Conservation (phyloP, 2,888 invertebrate species). For the Temnothorax ravouxi region DNA sequence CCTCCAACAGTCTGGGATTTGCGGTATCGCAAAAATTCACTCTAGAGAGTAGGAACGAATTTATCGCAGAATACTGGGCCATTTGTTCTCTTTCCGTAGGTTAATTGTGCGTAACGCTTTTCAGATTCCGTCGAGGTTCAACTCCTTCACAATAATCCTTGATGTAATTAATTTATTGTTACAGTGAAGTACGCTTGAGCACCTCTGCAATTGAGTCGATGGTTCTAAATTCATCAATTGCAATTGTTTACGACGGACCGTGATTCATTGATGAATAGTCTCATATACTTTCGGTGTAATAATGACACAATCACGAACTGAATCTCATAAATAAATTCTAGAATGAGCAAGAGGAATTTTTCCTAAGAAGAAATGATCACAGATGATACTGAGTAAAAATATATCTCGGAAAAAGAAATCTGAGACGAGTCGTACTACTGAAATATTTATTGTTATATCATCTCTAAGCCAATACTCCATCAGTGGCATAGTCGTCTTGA, state of each 20-base stretch:
- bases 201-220: background rate
- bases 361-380: background rate
- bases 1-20: background rate
- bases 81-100: constrained; percentile 29
- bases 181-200: background rate
- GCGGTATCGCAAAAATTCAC: constrained; percentile 5
- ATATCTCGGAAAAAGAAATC: background rate
- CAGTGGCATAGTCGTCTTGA: background rate
- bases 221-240: constrained; percentile 23
- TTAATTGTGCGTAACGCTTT: constrained; percentile 23
- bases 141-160: constrained; percentile 41
- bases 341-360: background rate
- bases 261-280: constrained; percentile 9
- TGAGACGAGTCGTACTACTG: background rate
- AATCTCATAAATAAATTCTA: background rate
- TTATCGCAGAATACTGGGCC: background rate
- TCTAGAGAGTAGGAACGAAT: background rate
- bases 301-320: background rate
- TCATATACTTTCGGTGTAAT: background rate
- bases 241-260: constrained; percentile 1
- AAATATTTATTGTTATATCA: constrained; percentile 28
- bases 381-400: background rate
- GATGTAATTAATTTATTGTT: constrained; percentile 49
- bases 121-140: constrained; percentile 28
- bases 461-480: background rate